These are phyloP conservation scores for Lithobates pipiens DNA, from an alignment of 2,797 vertebrate genomes.

Conservation along the genomic window DNA sequence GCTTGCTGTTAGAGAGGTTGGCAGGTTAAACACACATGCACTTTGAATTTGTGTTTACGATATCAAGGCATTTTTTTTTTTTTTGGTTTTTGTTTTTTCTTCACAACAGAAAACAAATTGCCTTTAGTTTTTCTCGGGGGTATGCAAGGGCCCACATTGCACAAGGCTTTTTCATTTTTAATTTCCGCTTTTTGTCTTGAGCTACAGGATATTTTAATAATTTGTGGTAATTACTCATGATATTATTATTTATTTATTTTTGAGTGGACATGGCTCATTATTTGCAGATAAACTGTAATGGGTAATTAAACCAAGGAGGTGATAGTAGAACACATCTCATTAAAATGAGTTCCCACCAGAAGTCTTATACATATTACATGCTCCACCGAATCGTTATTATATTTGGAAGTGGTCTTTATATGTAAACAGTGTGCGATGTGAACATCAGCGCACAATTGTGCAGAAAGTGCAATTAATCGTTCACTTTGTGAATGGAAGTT, in stretches of 20 bases:
- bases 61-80: slow-evolving; percentile 17
- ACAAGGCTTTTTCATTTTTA: background rate
- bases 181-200: background rate
- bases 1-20: slow-evolving; percentile 60
- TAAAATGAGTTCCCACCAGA: slow-evolving; percentile 63
- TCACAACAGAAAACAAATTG: slow-evolving; percentile 15
- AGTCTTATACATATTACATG: slow-evolving; percentile 51
- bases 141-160: background rate
- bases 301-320: slow-evolving; percentile 40
- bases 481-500: slow-evolving; percentile 66
- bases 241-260: slow-evolving; percentile 36
- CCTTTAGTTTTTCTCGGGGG: slow-evolving; percentile 7
- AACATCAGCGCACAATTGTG: slow-evolving; percentile 60
- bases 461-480: slow-evolving; percentile 68
- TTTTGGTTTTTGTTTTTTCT: background rate
- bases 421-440: slow-evolving; percentile 58
- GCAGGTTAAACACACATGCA: slow-evolving; percentile 61
- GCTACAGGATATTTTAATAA: slow-evolving; percentile 14
- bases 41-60: slow-evolving; percentile 57
- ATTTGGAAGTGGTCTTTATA: slow-evolving; percentile 63
- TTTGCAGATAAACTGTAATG: slow-evolving; percentile 42
- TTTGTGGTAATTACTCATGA: slow-evolving; percentile 34
- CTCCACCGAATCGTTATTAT: slow-evolving; percentile 63
- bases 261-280: slow-evolving; percentile 19
- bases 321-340: slow-evolving; percentile 59